Conservation (phyloP, 1,140 invertebrate genomes). For the Drosophila cardini region DNA sequence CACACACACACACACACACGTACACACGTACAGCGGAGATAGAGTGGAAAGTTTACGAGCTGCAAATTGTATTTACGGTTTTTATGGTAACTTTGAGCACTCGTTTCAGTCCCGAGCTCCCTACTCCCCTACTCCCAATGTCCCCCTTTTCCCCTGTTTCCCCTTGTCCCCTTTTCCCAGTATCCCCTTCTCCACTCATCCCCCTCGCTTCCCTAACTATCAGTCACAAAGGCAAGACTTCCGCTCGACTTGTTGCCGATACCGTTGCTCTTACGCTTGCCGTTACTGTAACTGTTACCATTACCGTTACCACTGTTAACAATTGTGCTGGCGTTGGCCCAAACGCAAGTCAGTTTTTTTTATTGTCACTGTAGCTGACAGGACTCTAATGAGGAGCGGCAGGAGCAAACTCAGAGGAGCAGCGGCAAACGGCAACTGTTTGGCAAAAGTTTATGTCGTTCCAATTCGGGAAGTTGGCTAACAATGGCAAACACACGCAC, state of each 20-base stretch:
- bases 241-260: slow-evolving; percentile 40
- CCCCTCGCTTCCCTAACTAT: slow-evolving; percentile 13
- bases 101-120: slow-evolving; percentile 1
- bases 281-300: background rate
- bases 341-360: slow-evolving; percentile 28
- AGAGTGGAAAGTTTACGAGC: slow-evolving; percentile 54
- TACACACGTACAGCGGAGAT: slow-evolving; percentile 22
- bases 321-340: background rate
- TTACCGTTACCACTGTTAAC: background rate
- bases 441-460: slow-evolving; percentile 34
- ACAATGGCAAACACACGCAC: slow-evolving; percentile 31
- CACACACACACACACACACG: slow-evolving; percentile 38
- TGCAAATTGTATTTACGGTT: slow-evolving; percentile 65
- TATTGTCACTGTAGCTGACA: slow-evolving; percentile 36
- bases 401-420: background rate
- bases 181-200: too few species aligned
- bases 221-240: slow-evolving; percentile 25
- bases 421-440: slow-evolving; percentile 23
- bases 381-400: slow-evolving; percentile 45
- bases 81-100: slow-evolving; percentile 36
- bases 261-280: background rate
- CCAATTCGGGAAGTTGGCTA: slow-evolving; percentile 17
- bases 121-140: too few species aligned
- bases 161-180: too few species aligned
- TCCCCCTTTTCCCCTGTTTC: too few species aligned